Base-by-base conservation (phyloP, 2,888 invertebrate genomes). In the Ophonus ardosiacus region DNA sequence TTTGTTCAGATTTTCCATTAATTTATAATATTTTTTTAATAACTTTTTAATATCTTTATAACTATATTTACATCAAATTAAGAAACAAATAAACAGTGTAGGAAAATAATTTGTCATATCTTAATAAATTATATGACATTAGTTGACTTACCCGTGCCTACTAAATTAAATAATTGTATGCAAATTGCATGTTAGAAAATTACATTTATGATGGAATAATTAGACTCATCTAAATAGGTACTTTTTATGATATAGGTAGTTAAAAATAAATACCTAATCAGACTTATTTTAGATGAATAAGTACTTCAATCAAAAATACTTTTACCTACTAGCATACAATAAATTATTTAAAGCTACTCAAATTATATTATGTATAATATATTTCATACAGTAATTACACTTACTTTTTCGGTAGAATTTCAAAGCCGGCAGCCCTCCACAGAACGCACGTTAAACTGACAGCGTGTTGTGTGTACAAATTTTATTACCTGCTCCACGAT, bases 401-500 rank as follows among this genome's bases (percentile, higher is more conserved):
- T 51, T 51, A 51, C 43, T 13, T 51, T 31, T 51, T 51, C 43
- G 43, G 43, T 51, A 13, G 43, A 13, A 51, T 51, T 51, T 51
- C 10, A 74, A 74, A 74, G 71, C 71, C 71, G 71, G 71, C 71
- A 43, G 15, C 17, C 51, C 15, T 15, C 31, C 71, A 5, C 17
- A 74, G 71, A 40, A 43, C 15, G 17, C 71, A 43, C 71, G 71
- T 74, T 74, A 8, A 74, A 74, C 71, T 74, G 71, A 40, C 71
- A 74, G 71, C 24, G 68, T 18, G 43, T 15, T 43, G 24, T 74
- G 68, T 74, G 68, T 74, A 74, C 71, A 74, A 21, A 74, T 74
- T 74, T 74, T 74, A 74, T 74, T 74, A 43, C 71, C 71, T 74
- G 43, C 71, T 17, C 18, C 7, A 43, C 71, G 40, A 74, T 74